Base-by-base conservation (phyloP, 1,140 invertebrate species). In the Drosophila willistoni region DNA sequence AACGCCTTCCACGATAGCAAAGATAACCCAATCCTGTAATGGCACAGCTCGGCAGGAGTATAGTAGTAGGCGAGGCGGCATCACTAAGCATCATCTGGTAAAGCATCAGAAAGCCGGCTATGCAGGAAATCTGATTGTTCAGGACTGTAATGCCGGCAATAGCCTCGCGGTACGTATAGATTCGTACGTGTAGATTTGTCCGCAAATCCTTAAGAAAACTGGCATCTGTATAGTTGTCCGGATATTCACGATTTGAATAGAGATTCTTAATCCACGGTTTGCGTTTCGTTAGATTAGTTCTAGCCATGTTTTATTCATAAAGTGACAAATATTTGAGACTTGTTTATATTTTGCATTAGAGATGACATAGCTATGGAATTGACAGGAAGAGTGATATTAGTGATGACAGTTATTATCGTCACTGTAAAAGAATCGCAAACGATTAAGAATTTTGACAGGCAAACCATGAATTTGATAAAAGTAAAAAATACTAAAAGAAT, bases 181-280 rank as follows among this genome's bases (percentile, higher is more conserved):
- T 94, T 82, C 95, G 94, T 7, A 96, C 93, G 91, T 96, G 94
- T 12, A 97, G 93, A 93, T 99, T 99, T 84, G 96, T 98, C 68
- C 94, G 94, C 41, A 99, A 85, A 76, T 98, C 96, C 90, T 96
- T 94, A 9, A 99, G 92, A 92, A 99, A 99, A 36, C 94, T 94
- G 41, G 92, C 91, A 92, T 98, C 96, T 0, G 97, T 98, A 87
- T 98, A 98, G 93, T 99, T 98, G 90, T 99, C 98, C 0, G 97
- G 96, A 79, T 96, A 96, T 42, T 95, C 95, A 71, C 96, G 94
- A 90, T 98, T 96, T 90, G 97, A 96, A 81, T 98, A 99, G 14
- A 99, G 93, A 86, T 97, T 96, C 93, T 98, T 98, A 68, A 94
- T 94, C 97, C 97, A 98, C 14, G 93, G 92, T 44, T 81, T 73